A percentile compares a stretch with the other conserved stretches of the same genome.
Evolutionary conservation across 2,113 vertebrate genomes (phyloP).

Genomic region (Prinia subflava): DNA sequence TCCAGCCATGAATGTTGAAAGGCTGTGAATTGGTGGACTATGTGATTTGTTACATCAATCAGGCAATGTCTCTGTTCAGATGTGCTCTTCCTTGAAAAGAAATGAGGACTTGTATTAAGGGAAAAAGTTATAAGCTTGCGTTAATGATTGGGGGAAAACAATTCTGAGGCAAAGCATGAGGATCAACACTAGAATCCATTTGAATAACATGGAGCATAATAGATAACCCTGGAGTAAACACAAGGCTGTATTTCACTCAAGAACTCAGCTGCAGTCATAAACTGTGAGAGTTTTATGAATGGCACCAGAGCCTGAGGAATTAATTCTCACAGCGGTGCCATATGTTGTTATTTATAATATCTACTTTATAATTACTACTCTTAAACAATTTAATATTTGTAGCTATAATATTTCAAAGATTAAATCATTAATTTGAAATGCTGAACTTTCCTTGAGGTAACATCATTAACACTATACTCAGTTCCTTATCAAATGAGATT

Average conservation of each 20-base stretch:
- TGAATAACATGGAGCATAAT: constrained; percentile 52
- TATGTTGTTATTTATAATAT: constrained; percentile 59
- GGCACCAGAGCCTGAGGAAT: constrained; percentile 31
- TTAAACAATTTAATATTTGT: constrained; percentile 45
- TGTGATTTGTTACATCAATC: constrained; percentile 27
- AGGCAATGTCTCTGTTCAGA: background rate
- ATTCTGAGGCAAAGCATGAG: constrained; percentile 8
- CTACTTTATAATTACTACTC: constrained; percentile 42
- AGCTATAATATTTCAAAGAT: constrained; percentile 30
- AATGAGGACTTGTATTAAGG: background rate
- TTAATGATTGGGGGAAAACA: background rate
- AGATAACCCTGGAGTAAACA: constrained; percentile 50
- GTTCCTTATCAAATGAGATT: background rate
- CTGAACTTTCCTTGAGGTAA: background rate
- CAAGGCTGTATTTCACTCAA: constrained; percentile 56
- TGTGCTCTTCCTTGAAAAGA: background rate
- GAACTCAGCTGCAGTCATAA: constrained; percentile 59
- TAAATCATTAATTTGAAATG: constrained; percentile 24
- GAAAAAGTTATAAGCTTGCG: background rate
- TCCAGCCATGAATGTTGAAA: constrained; percentile 16
- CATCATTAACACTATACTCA: background rate
- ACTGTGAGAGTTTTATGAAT: constrained; percentile 53
- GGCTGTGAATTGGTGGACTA: background rate
- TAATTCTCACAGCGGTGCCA: constrained; percentile 31
- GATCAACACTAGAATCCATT: constrained; percentile 34